Evolutionary conservation across 2,797 vertebrate species (phyloP), one percentile per base, ranked within the genome.

Genomic region (Podarcis siculus): DNA sequence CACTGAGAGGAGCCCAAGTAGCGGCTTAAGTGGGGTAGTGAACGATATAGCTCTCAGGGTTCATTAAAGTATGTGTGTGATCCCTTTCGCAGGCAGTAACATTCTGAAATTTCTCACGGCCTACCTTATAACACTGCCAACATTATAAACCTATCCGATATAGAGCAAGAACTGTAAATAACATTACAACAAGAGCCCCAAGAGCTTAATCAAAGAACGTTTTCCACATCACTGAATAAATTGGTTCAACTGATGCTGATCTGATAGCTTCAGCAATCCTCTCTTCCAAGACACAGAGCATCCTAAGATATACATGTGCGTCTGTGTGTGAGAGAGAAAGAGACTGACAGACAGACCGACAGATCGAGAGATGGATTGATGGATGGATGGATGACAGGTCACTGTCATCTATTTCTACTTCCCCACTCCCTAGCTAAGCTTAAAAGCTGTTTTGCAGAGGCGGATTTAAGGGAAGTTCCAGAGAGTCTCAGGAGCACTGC

Each of bases 351-450:
- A 49, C 45, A 49, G 45, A 49, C 45, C 12, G 9, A 49, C 12
- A 3, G 45, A 49, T 12, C 12, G 45, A 55, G 13, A 15, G 49
- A 55, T 15, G 2, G 13, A 55, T 15, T 1, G 13, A 15, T 49
- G 49, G 49, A 10, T 45, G 45, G 9, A 49, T 49, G 45, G 93
- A 91, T 86, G 86, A 0, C 86, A 35, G 32, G 85, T 93, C 92
- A 93, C 89, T 42, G 89, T 91, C 92, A 85, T 93, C 82, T 69
- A 21, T n/a, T 75, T 27, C 61, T 23, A 64, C 17, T 13, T 32
- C 13, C 25, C 7, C 3, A 55, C 0, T 7, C 93, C 92, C 89
- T 87, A 94, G 89, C 87, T 88, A 77, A 89, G 92, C 89, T 90
- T 75, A 32, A 64, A 75, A 79, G 37, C 12, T 6, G 89, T 55